phyloP scores from a whole-genome alignment of 2,888 invertebrate species.

The Acrobasis consociella region DNA sequence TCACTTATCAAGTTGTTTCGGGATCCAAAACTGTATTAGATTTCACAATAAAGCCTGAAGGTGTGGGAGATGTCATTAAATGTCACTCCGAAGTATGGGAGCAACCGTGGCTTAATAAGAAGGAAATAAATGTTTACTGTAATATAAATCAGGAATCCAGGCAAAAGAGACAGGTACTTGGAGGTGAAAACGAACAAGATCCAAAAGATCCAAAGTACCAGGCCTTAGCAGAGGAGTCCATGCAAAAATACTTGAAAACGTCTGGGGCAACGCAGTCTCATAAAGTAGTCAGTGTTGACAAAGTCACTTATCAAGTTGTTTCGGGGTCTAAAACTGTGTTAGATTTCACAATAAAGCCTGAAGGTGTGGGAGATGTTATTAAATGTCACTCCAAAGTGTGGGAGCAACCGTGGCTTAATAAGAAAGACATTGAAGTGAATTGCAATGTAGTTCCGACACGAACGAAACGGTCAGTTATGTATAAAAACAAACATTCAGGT shows the following conservation, averaged over 20 bases:
- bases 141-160: slow-evolving; percentile 21
- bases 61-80: slow-evolving; percentile 38
- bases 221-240: slow-evolving; percentile 36
- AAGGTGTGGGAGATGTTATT: slow-evolving; percentile 12
- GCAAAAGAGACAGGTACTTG: slow-evolving; percentile 19
- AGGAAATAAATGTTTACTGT: slow-evolving; percentile 47
- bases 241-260: slow-evolving; percentile 37
- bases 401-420: slow-evolving; percentile 37
- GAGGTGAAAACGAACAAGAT: slow-evolving; percentile 29
- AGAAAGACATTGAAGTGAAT: slow-evolving; percentile 38
- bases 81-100: slow-evolving; percentile 82
- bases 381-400: slow-evolving; percentile 44
- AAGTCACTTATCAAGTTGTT: slow-evolving; percentile 36
- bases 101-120: slow-evolving; percentile 75
- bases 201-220: slow-evolving; percentile 33
- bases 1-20: slow-evolving; percentile 67
- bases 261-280: slow-evolving; percentile 24
- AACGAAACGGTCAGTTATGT: neutral
- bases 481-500: slow-evolving; percentile 31
- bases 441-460: slow-evolving; percentile 28
- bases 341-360: slow-evolving; percentile 32
- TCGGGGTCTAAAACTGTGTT: slow-evolving; percentile 33
- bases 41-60: slow-evolving; percentile 32
- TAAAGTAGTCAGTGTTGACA: slow-evolving; percentile 28
- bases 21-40: slow-evolving; percentile 71